These are phyloP conservation scores for Podabrus alpinus DNA, from an alignment of 2,888 invertebrate genomes.

Conservation along the genomic window DNA sequence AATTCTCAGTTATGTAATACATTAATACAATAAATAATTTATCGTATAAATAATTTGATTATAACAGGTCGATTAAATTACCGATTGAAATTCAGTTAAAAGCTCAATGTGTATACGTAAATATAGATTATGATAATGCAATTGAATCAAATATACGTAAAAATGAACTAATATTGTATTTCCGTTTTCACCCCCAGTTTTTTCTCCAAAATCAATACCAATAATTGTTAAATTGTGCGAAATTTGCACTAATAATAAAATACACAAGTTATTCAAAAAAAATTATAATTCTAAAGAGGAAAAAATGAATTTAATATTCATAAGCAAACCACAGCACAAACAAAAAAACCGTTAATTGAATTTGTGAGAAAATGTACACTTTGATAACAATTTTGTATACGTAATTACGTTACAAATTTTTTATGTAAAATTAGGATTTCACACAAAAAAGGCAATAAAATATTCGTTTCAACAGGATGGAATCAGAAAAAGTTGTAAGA, in stretches of 20 bases:
- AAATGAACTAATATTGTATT: too few relatives aligned
- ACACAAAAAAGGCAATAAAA: background rate
- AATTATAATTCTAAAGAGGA: background rate
- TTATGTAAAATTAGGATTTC: background rate
- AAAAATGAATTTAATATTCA: background rate
- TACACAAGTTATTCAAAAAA: background rate
- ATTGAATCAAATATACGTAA: too few relatives aligned
- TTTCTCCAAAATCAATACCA: too few relatives aligned
- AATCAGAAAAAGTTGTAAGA: background rate
- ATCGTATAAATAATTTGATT: background rate
- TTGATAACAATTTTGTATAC: background rate
- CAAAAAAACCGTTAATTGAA: background rate
- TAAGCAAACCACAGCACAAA: background rate
- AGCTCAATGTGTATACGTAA: too few relatives aligned
- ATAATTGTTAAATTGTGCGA: too few relatives aligned
- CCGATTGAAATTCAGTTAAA: too few relatives aligned
- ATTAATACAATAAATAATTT: background rate
- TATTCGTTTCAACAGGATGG: background rate
- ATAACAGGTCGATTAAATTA: background rate
- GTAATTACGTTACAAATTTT: background rate
- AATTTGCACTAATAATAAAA: background rate
- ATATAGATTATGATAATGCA: too few relatives aligned
- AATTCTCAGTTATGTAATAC: background rate
- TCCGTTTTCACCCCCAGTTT: too few relatives aligned
- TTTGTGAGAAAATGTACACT: background rate